Evolutionary conservation across 1,140 invertebrate species (phyloP).

Genomic region (Danaus melanippus): DNA sequence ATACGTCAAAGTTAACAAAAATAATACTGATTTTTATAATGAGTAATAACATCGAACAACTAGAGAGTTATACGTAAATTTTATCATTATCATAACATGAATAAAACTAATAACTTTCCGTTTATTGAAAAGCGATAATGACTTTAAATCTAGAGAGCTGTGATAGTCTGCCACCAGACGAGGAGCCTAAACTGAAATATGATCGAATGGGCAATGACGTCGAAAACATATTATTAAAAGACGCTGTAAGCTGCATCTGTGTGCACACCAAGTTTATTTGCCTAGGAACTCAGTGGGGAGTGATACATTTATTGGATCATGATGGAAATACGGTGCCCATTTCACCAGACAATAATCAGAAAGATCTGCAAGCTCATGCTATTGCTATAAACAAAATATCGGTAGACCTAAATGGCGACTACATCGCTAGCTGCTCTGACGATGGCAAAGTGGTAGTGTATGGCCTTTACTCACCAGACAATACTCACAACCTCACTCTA

Average conservation of each 20-base stretch:
- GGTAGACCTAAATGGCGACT: slow-evolving; percentile 93
- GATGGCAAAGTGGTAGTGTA: slow-evolving; percentile 90
- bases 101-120: no score
- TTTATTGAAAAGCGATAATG: slow-evolving; percentile 25
- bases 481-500: slow-evolving; percentile 84
- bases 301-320: slow-evolving; percentile 92
- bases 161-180: slow-evolving; percentile 73
- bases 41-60: no score
- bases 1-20: no score
- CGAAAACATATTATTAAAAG: slow-evolving; percentile 86
- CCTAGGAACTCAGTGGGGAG: slow-evolving; percentile 92
- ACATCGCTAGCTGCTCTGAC: slow-evolving; percentile 91
- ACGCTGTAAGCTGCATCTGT: slow-evolving; percentile 92
- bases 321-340: slow-evolving; percentile 86
- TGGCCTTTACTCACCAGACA: slow-evolving; percentile 87
- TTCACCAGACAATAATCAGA: slow-evolving; percentile 73
- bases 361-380: slow-evolving; percentile 84
- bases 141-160: slow-evolving; percentile 55
- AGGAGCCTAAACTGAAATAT: slow-evolving; percentile 95
- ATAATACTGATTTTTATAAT: no score
- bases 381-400: slow-evolving; percentile 95
- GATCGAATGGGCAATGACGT: slow-evolving; percentile 91
- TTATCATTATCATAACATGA: no score
- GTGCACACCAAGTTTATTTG: slow-evolving; percentile 96
- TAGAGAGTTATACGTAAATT: no score